Conservation (phyloP, 2,888 invertebrate genomes). For the Nezara viridula region DNA sequence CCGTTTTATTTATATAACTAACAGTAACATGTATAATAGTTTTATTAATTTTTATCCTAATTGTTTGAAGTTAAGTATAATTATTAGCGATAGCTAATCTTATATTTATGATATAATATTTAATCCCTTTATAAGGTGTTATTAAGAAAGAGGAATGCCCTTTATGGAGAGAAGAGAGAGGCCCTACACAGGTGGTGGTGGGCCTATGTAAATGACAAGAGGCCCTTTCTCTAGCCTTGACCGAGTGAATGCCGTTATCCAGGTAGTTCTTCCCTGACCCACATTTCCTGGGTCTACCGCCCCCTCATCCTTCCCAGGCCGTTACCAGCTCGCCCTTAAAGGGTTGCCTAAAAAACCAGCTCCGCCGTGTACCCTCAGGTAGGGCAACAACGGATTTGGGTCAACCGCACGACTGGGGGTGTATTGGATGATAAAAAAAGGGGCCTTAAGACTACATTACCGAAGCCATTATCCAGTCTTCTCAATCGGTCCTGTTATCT, state of each 20-base stretch:
- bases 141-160: background rate
- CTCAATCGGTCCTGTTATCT: conserved; percentile 16
- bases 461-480: background rate
- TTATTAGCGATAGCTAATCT: too few relatives aligned
- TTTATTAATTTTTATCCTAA: too few relatives aligned
- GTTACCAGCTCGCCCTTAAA: conserved; percentile 51
- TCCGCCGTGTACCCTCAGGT: background rate
- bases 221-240: conserved; percentile 59
- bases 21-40: too few relatives aligned
- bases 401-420: conserved; percentile 42
- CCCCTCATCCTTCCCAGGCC: conserved; percentile 49
- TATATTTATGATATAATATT: background rate
- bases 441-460: conserved; percentile 20
- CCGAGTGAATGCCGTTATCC: conserved; percentile 59
- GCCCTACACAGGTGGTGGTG: conserved; percentile 16
- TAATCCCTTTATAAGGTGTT: background rate
- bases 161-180: background rate
- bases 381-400: conserved; percentile 53
- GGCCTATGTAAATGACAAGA: conserved; percentile 53
- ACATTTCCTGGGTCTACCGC: conserved; percentile 45
- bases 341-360: conserved; percentile 51
- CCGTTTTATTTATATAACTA: too few relatives aligned
- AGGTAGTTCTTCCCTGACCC: conserved; percentile 51
- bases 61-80: too few relatives aligned
- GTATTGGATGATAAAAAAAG: conserved; percentile 5